Base-by-base conservation (phyloP, 2,113 vertebrate genomes). In the Haplotaxodon microlepis region DNA sequence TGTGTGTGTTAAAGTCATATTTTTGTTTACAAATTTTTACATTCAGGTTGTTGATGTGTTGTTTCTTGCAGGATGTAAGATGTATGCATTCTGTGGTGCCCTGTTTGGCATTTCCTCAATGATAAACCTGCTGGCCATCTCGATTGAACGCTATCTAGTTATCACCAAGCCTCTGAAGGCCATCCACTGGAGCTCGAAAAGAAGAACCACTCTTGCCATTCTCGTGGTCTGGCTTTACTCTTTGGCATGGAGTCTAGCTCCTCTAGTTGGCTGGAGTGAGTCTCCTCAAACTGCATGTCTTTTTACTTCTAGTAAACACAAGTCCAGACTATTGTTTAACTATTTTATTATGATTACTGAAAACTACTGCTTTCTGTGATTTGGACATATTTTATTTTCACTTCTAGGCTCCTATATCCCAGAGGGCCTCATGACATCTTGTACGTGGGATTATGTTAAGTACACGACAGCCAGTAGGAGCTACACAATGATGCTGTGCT, bases 221-320 rank as follows among this genome's bases (percentile, higher is more conserved):
- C 54, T 97, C 59, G 94, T 96, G 63, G 95, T 98, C 89, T 99
- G 98, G 98, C 93, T 98, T 82, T 99, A 99, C 79, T 97, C 98
- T 56, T 89, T 99, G 93, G 97, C 97, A 66, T 99, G 98, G 98
- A 99, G 98, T 87, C 96, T 99, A 66, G 98, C 98, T 1, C 98
- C 98, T 80, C 97, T 99, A 81, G 96, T 99, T 89, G 98, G 98
- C 93, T 99, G 98, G 98, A 99, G 98, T 99, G 94, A 98, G 98
- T 95, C 24, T 42, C 29, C 12, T 78, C 66, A 63, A 17, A 17
- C 31, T 73, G 19, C 16, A 11, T 11, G 11, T 69, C 29, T 66
- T 84, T 50, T 31, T 21, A 27, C 31, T 24, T 76, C 9, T 29
- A 81, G 16, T 34, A 78, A 50, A 36, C 19, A 50, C 10, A 71